Base-by-base conservation (phyloP, 2,888 invertebrate species). In the Pecten maximus region DNA sequence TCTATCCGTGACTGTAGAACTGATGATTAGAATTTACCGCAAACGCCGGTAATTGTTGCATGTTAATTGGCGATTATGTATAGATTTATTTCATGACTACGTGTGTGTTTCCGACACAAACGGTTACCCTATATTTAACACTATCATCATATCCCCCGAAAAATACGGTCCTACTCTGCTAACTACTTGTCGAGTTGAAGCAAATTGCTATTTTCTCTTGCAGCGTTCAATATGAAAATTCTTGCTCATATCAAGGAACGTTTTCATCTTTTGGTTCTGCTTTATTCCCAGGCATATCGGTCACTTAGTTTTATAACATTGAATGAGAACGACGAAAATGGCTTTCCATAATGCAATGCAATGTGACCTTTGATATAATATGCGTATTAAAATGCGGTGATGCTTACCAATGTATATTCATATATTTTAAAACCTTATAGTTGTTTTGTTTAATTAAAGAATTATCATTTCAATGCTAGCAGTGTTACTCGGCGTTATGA, bases 41-140 rank as follows among this genome's bases (percentile, higher is more conserved):
- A 74, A 28, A 74, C 74, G 28, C 35, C 74, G 74, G 35, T 74
- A 74, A 74, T 74, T 74, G 74, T 28, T 74, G 74, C 74, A 74
- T 74, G 74, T 74, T 74, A 74, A 74, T 74, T 74, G 74, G 4
- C 28, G 28, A 74, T 74, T 74, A 2, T 74, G 74, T 74, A 74
- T 35, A 74, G 74, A 74, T 74, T 74, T 74, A 74, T 74, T 28
- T 74, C 28, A 28, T 74, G 74, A 74, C 35, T 74, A 74, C 74
- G 28, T 74, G 74, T 12, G 2, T 28, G 74, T 35, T 74, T 28
- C 60, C 74, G 74, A 74, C 74, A 74, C 12, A 74, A 74, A 74
- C 28, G 8, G 8, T 35, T 35, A 74, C 74, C 74, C 28, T 74
- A 35, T 74, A 74, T 74, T 74, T 74, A 74, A 74, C 74, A 74